These are phyloP conservation scores for Stenurella melanura DNA, from an alignment of 2,888 invertebrate species.

Conservation along the genomic window DNA sequence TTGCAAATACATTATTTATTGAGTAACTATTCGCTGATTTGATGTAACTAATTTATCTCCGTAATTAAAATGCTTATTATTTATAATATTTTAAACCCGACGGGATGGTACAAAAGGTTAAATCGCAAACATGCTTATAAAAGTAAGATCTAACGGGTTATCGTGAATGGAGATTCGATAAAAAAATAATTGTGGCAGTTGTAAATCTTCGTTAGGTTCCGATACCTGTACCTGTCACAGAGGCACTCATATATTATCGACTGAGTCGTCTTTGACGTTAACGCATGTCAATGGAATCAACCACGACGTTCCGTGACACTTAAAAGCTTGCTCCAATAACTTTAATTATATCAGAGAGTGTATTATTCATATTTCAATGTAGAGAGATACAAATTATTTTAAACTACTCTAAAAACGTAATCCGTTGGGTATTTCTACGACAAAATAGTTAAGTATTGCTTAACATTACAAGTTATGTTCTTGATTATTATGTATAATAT, in stretches of 20 bases:
- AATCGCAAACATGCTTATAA: conserved; percentile 26
- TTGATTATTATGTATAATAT: no score
- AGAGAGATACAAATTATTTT: not conserved
- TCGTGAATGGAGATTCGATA: conserved; percentile 46
- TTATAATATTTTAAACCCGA: no score
- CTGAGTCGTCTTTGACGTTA: conserved; percentile 65
- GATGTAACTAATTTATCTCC: no score
- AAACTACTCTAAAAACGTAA: not conserved
- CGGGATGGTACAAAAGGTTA: no score
- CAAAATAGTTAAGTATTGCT: no score
- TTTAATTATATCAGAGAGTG: conserved; percentile 28
- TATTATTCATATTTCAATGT: not conserved
- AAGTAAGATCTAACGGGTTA: conserved; percentile 39
- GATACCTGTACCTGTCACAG: conserved; percentile 68
- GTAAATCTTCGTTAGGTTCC: conserved; percentile 67
- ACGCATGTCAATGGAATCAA: conserved; percentile 63
- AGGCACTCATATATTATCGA: conserved; percentile 67
- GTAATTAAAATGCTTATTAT: no score
- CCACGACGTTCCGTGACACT: conserved; percentile 50
- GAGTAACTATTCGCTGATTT: no score
- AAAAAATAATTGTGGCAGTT: conserved; percentile 66
- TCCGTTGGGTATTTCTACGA: no score
- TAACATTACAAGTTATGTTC: no score
- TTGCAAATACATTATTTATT: no score
- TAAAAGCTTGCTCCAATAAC: conserved; percentile 34